These are phyloP conservation scores for Clarias magur DNA, from an alignment of 2,113 vertebrate genomes.

Conservation along the genomic window DNA sequence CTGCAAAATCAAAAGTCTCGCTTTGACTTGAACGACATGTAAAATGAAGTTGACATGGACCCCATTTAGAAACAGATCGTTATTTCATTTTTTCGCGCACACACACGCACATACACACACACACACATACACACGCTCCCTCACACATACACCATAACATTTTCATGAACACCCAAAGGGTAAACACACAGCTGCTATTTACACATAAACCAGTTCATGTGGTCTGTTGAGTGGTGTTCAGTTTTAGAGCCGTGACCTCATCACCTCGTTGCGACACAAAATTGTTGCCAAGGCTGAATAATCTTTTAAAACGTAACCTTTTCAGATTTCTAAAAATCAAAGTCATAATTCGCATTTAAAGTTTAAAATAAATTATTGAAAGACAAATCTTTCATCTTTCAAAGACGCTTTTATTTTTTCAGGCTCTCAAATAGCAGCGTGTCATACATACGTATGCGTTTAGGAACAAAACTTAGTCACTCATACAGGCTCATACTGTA, in stretches of 20 bases:
- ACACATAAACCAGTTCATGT: not conserved
- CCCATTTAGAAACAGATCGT: not conserved
- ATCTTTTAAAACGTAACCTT: not conserved
- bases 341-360: not conserved
- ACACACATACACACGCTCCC: not conserved
- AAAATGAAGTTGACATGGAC: not conserved
- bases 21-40: not conserved
- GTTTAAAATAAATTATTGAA: too few relatives aligned
- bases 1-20: too few relatives aligned
- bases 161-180: not conserved
- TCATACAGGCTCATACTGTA: not conserved
- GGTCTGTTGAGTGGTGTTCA: not conserved
- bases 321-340: not conserved
- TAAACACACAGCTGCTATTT: not conserved
- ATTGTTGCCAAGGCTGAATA: not conserved
- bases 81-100: too few relatives aligned
- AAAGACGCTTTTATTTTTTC: too few relatives aligned
- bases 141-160: not conserved
- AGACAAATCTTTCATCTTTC: too few relatives aligned
- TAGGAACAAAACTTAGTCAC: not conserved
- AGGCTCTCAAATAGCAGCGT: not conserved
- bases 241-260: not conserved
- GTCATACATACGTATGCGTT: not conserved
- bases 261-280: not conserved
- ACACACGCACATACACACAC: not conserved